A percentile compares a stretch with the other conserved stretches of the same genome.
phyloP scores from a whole-genome alignment of 1,140 invertebrate species.

The Condylostylus longicornis region DNA sequence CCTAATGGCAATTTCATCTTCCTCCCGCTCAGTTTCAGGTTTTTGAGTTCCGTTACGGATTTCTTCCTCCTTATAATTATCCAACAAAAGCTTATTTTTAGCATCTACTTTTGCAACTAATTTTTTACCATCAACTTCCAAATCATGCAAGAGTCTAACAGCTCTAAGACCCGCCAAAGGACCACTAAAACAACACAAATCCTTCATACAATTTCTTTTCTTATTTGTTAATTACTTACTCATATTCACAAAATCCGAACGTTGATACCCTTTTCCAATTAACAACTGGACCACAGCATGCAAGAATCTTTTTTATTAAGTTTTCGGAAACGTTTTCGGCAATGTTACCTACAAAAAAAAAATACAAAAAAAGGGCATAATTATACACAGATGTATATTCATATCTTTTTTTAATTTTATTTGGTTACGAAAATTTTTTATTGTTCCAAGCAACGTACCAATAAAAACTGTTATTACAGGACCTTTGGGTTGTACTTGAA shows the following conservation, averaged over 20 bases:
- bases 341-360: constrained; percentile 65
- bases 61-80: constrained; percentile 69
- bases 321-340: constrained; percentile 87
- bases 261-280: constrained; percentile 97
- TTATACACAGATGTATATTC: no score
- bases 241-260: constrained; percentile 94
- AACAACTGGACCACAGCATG: constrained; percentile 78
- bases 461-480: constrained; percentile 95
- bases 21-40: constrained; percentile 46
- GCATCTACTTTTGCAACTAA: constrained; percentile 95
- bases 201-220: no score
- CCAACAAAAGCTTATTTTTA: constrained; percentile 86
- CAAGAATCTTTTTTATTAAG: constrained; percentile 85
- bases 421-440: constrained; percentile 1
- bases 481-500: constrained; percentile 39
- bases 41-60: constrained; percentile 29
- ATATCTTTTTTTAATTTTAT: neutral
- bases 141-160: constrained; percentile 85
- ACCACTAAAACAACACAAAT: constrained; percentile 42
- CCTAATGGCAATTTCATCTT: constrained; percentile 58
- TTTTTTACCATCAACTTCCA: constrained; percentile 84
- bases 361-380: constrained; percentile 4
- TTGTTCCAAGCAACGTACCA: constrained; percentile 27
- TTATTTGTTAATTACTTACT: constrained; percentile 13
- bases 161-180: constrained; percentile 89